Conservation (phyloP, 2,797 vertebrate genomes). For the Chaenodraco wilsoni region DNA sequence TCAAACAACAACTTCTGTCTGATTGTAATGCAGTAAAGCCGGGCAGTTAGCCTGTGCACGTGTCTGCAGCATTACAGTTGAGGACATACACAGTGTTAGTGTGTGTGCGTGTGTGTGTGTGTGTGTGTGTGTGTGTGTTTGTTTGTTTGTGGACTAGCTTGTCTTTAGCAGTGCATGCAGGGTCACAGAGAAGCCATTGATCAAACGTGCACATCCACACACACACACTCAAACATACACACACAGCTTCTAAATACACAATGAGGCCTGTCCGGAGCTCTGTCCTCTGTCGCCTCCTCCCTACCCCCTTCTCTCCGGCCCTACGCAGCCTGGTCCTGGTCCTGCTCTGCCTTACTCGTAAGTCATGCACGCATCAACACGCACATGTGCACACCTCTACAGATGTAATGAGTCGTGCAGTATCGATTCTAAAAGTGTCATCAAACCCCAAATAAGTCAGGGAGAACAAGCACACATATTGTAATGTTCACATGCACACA, state of each 20-base stretch:
- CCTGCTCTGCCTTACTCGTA: conserved; percentile 75
- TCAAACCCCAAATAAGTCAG: conserved; percentile 33
- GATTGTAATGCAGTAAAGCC: conserved; percentile 46
- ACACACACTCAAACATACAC: neutral
- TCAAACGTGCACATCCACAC: conserved; percentile 57
- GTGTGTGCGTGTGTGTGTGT: no score
- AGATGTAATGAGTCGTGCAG: conserved; percentile 38
- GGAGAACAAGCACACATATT: conserved; percentile 8
- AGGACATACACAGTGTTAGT: conserved; percentile 48
- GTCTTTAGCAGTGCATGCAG: conserved; percentile 57
- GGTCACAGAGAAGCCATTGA: conserved; percentile 80
- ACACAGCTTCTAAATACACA: conserved; percentile 74
- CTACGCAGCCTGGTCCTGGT: conserved; percentile 71
- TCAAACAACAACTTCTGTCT: conserved; percentile 60
- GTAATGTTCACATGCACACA: conserved; percentile 19
- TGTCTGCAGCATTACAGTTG: conserved; percentile 63
- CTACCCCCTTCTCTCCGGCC: conserved; percentile 65
- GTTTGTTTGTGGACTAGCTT: conserved; percentile 49
- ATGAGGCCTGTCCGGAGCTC: conserved; percentile 80
- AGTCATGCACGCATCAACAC: conserved; percentile 56
- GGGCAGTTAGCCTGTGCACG: conserved; percentile 50
- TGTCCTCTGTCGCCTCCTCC: conserved; percentile 71
- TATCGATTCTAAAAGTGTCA: conserved; percentile 42
- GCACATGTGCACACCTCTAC: conserved; percentile 30
- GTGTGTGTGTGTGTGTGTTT: conserved; percentile 13